Conservation (phyloP, 2,888 invertebrate species). For the Oxytorus armatus region DNA sequence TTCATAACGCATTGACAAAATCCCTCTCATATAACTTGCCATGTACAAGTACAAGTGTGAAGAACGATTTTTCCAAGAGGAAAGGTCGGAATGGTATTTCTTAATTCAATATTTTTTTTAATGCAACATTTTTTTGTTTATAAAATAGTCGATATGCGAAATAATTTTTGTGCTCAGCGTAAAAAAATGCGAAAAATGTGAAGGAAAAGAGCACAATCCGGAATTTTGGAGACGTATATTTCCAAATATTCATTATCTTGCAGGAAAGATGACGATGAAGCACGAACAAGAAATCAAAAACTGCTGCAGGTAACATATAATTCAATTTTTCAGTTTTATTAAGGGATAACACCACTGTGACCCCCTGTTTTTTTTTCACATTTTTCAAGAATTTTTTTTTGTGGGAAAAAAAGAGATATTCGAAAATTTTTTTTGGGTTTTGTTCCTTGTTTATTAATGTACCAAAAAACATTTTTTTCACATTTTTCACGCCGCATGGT, state of each 20-base stretch:
- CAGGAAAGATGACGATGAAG: conserved; percentile 70
- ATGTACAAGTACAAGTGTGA: not conserved
- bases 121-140: conserved; percentile 5
- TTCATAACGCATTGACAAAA: conserved; percentile 5
- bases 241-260: conserved; percentile 16
- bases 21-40: not conserved
- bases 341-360: not conserved
- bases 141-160: conserved; percentile 12
- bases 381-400: too few species aligned
- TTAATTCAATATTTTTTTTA: not conserved
- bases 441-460: too few species aligned
- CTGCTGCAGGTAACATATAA: conserved; percentile 77
- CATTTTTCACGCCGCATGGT: too few species aligned
- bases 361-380: conserved; percentile 1
- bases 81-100: conserved; percentile 29
- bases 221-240: conserved; percentile 31
- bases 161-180: conserved; percentile 67
- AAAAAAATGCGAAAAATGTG: conserved; percentile 61
- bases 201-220: conserved; percentile 21
- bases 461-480: too few species aligned
- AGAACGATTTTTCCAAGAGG: not conserved
- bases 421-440: too few species aligned
- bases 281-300: conserved; percentile 76
- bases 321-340: conserved; percentile 9
- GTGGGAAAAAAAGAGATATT: too few species aligned